phyloP scores from a whole-genome alignment of 2,888 invertebrate species.

The Drosophila sordidula region DNA sequence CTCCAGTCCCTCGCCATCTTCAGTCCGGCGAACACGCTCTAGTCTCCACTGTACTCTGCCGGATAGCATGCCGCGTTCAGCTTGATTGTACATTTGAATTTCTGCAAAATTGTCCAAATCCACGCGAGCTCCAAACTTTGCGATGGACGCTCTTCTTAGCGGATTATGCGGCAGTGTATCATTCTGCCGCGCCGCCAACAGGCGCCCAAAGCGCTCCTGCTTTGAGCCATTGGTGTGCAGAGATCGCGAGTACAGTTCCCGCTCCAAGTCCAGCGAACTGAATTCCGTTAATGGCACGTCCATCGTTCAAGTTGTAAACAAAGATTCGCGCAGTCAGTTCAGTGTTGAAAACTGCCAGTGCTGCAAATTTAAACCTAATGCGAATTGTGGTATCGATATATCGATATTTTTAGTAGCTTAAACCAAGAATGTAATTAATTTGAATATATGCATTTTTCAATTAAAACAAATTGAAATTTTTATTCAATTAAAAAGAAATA shows the following conservation, averaged over 20 bases:
- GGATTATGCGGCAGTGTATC: not conserved
- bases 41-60: conserved; percentile 40
- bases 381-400: conserved; percentile 25
- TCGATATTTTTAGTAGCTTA: conserved; percentile 27
- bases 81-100: conserved; percentile 14
- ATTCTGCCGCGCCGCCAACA: conserved; percentile 17
- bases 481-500: too few relatives aligned
- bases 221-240: conserved; percentile 28
- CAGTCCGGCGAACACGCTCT: conserved; percentile 31
- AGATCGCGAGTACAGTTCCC: conserved; percentile 32
- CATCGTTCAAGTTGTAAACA: conserved; percentile 42
- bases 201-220: conserved; percentile 36
- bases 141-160: conserved; percentile 4
- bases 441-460: too few relatives aligned
- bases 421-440: too few relatives aligned
- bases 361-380: conserved; percentile 1
- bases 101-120: conserved; percentile 42
- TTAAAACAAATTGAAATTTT: too few relatives aligned
- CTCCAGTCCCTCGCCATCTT: conserved; percentile 37
- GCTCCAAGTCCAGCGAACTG: conserved; percentile 41
- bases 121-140: conserved; percentile 33
- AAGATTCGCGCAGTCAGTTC: conserved; percentile 9
- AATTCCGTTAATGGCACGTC: conserved; percentile 45
- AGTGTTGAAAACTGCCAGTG: conserved; percentile 10
- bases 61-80: conserved; percentile 18